Evolutionary conservation across 30 jellyfish, hydroid and myxozoan genomes (phyloP).

Genomic region (Cassiopea xamachana): DNA sequence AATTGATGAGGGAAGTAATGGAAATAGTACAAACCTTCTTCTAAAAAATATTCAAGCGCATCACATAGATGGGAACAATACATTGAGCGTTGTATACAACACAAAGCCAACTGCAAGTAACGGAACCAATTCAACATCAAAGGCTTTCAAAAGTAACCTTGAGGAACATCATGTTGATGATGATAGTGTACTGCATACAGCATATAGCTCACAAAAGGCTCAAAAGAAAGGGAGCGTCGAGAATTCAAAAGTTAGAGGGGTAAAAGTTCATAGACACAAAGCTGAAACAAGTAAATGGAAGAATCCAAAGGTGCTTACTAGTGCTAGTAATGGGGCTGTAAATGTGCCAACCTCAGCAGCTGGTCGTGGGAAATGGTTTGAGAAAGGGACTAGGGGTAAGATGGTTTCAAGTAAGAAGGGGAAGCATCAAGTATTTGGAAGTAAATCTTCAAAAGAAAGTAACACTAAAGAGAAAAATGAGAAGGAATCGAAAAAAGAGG

Average conservation of each 20-base stretch:
- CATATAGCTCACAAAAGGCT: conserved; percentile 1
- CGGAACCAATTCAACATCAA: conserved; percentile 20
- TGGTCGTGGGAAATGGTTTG: too few species aligned
- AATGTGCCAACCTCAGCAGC: too few species aligned
- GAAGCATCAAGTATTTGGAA: neutral
- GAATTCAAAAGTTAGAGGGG: neutral
- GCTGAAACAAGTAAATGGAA: neutral
- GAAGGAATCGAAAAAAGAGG: neutral
- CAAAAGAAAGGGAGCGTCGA: neutral
- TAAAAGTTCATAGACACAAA: too few species aligned
- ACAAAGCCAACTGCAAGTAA: neutral
- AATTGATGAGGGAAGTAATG: neutral
- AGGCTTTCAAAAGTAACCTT: conserved; percentile 25
- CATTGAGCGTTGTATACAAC: conserved; percentile 24
- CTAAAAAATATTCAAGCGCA: conserved; percentile 15
- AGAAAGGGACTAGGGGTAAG: neutral
- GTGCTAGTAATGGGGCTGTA: too few species aligned
- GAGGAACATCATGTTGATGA: conserved; percentile 28
- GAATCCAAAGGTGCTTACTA: too few species aligned
- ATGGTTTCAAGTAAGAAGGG: neutral
- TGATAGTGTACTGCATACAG: neutral
- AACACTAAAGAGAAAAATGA: neutral
- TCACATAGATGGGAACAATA: conserved; percentile 14
- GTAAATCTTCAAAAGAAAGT: neutral
- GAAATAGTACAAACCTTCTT: neutral